Base-by-base conservation (phyloP, 2,113 vertebrate species). In the Pseudonaja textilis region DNA sequence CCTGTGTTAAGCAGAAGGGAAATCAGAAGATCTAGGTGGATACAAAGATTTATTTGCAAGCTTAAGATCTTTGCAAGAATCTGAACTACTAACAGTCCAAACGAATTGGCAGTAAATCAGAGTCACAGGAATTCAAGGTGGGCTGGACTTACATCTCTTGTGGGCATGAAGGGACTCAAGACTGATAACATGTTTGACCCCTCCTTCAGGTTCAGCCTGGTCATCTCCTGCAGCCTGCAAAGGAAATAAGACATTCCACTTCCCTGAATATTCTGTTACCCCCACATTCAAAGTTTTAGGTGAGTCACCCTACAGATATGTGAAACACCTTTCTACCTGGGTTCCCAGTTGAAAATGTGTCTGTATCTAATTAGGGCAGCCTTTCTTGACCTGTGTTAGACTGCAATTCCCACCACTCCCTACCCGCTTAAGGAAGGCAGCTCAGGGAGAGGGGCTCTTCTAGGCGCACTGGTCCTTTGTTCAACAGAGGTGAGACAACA, bases 401-500 rank as follows among this genome's bases (percentile, higher is more conserved):
- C 86, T 54, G 26, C 47, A 54, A n/a, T 52, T 87, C 86, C 47
- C 86, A 87, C 1, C 7, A 6, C 20, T 16, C 87, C 87, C 87
- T 18, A 4, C 3, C 29, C n/a, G 50, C 87, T 8, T 88, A 20
- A 54, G 87, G 52, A 54, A 55, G 29, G 26, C 87, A 16, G 10
- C 18, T 39, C 34, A 42, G 74, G 74, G 74, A 81, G 25, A 23
- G 50, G 8, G 39, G 42, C n/a, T 89, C 64, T 56, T 16, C 25
- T 16, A 57, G 9, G 39, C 9, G 3, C 26, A 20, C 39, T 5
- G 2, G 9, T 47, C 39, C 23, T 22, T 3, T 0, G 0, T 88
- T 94, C 89, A 90, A 52, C 9, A 69, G 54, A 88, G 54, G 86
- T 88, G 55, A 69, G 87, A 91, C 0, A 42, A 89, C 54, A 23